Evolutionary conservation across 2,888 invertebrate genomes (phyloP).

Genomic region (Scaptodrosophila latifasciaeformis): DNA sequence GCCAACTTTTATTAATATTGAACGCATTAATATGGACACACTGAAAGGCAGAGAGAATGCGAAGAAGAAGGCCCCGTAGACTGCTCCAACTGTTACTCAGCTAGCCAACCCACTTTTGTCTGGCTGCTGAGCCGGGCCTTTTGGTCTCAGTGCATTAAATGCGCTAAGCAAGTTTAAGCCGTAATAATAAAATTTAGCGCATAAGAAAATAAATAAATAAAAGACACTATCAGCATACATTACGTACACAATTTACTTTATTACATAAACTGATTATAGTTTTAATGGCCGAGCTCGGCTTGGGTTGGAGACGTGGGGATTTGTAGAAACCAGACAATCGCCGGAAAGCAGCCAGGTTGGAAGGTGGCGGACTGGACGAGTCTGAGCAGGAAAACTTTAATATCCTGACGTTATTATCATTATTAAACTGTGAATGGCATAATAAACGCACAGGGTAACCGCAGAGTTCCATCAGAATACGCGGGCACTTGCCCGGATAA

Average conservation of each 20-base stretch:
- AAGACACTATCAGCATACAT: slow-evolving; percentile 61
- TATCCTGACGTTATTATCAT: slow-evolving; percentile 68
- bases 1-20: slow-evolving; percentile 65
- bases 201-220: slow-evolving; percentile 64
- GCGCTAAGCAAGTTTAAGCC: slow-evolving; percentile 54
- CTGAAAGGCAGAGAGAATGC: neutral
- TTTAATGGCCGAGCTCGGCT: slow-evolving; percentile 49
- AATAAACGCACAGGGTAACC: slow-evolving; percentile 62
- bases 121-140: neutral
- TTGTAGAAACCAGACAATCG: neutral
- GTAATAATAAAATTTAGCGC: slow-evolving; percentile 60
- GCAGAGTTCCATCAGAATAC: slow-evolving; percentile 44
- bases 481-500: slow-evolving; percentile 1
- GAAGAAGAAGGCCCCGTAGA: too few relatives aligned
- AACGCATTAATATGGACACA: slow-evolving; percentile 44
- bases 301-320: slow-evolving; percentile 15
- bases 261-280: slow-evolving; percentile 67
- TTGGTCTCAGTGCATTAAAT: slow-evolving; percentile 28
- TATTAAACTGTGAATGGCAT: slow-evolving; percentile 68
- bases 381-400: slow-evolving; percentile 61
- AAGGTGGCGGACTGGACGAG: slow-evolving; percentile 14
- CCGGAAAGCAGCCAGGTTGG: slow-evolving; percentile 8
- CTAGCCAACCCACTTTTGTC: neutral
- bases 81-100: neutral
- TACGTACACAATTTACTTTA: slow-evolving; percentile 68